These are phyloP conservation scores for Pteronura brasiliensis DNA, from an alignment of 2,113 vertebrate genomes.

Conservation along the genomic window DNA sequence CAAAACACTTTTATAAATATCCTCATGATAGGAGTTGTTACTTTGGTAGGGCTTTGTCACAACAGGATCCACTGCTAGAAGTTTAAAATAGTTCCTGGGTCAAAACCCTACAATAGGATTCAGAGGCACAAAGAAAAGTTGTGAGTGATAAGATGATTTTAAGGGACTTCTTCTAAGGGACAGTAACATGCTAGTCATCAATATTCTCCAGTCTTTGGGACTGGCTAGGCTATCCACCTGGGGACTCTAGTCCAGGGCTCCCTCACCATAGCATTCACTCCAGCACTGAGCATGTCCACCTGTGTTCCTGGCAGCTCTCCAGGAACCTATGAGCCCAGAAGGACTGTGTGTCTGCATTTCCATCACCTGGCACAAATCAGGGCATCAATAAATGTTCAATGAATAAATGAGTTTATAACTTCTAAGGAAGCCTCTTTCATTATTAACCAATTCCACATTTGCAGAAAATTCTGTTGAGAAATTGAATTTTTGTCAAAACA, in stretches of 20 bases:
- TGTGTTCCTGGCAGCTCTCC: background rate
- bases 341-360: background rate
- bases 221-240: too few species aligned
- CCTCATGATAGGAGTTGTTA: constrained; percentile 18
- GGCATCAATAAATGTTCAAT: background rate
- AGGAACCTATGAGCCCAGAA: background rate
- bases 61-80: background rate
- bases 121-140: background rate
- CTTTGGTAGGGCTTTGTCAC: constrained; percentile 39
- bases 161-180: background rate
- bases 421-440: background rate
- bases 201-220: background rate
- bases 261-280: background rate
- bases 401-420: background rate
- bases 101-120: background rate
- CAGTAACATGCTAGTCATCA: background rate
- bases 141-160: background rate
- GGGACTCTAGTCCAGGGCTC: background rate
- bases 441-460: background rate
- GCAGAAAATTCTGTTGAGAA: background rate
- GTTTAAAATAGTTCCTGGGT: constrained; percentile 47
- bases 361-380: background rate
- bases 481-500: background rate
- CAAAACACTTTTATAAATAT: constrained; percentile 27
- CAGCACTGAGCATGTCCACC: background rate